These are phyloP conservation scores for Noctua comes DNA, from an alignment of 2,888 invertebrate species.

Conservation along the genomic window DNA sequence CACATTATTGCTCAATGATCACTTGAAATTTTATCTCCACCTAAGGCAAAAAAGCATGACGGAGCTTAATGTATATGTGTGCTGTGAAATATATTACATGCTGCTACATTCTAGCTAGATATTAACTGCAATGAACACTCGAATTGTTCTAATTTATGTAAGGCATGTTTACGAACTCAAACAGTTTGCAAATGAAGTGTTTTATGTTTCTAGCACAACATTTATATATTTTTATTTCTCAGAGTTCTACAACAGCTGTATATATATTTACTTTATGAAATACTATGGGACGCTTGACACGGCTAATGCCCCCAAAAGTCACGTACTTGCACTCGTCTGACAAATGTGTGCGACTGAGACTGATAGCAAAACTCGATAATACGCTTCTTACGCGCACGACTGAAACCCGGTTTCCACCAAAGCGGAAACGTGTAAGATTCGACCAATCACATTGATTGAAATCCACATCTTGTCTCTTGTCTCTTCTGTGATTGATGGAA, in stretches of 20 bases:
- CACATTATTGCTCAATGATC: neutral
- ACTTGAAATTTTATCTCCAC: conserved; percentile 13
- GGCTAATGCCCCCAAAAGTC: conserved; percentile 1
- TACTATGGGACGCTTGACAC: conserved; percentile 17
- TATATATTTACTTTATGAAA: conserved; percentile 6
- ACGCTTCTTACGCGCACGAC: conserved; percentile 12
- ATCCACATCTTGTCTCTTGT: neutral
- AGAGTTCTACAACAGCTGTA: conserved; percentile 22
- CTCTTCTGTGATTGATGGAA: conserved; percentile 3
- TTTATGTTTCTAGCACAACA: conserved; percentile 44
- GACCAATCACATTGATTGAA: neutral
- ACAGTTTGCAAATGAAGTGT: conserved; percentile 23
- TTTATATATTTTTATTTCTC: conserved; percentile 35
- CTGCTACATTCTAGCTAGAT: neutral
- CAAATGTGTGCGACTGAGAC: conserved; percentile 1
- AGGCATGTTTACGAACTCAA: neutral
- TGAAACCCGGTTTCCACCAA: neutral
- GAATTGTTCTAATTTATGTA: conserved; percentile 6
- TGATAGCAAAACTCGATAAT: conserved; percentile 15
- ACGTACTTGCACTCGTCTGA: neutral
- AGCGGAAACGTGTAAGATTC: neutral
- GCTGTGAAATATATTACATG: conserved; percentile 33
- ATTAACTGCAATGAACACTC: neutral
- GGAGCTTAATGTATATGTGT: conserved; percentile 32
- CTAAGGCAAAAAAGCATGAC: conserved; percentile 46